Evolutionary conservation across 2,888 invertebrate genomes (phyloP), one percentile per base, ranked within the genome.

Genomic region (Leptopterna dolabrata): DNA sequence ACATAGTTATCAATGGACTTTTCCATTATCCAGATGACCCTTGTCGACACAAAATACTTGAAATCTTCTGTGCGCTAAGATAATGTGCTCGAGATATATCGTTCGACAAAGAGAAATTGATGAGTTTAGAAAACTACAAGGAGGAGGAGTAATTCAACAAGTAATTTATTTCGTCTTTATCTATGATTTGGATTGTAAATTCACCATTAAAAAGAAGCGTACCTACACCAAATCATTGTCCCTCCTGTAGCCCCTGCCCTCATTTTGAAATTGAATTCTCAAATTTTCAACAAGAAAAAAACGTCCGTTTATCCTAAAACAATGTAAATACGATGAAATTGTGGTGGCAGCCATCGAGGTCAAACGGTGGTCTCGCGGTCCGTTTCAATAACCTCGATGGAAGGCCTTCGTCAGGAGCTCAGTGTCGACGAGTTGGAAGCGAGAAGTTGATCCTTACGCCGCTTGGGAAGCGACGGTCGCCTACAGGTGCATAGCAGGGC

Each of bases 291-390:
- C n/a, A n/a, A n/a, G 11, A 78, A 78, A 45, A 78, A 78, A 78
- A 13, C 45, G 78, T 78, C 78, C 78, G 24, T 78, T 30, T 73
- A 73, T 41, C 73, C 73, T 73, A 73, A 30, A 30, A 73, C 36
- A 78, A 19, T 24, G n/a, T 16, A 19, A 45, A 24, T 78, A 24
- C 78, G 78, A 27, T 24, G 41, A 7, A 63, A 63, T 19, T 63
- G 24, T 7, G 27, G 63, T 63, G 4, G 63, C 24, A 24, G 73
- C 55, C 82, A 82, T 87, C 83, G 84, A 81, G 73, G 86, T 95
- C 95, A 96, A 94, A 97, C 97, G 91, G 97, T 97, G 92, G 97
- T 97, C 93, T 97, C 97, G 92, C 97, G 95, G 93, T 97, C 97
- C 93, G 97, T 96, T 93, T 97, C 96, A 92, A 97, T 97, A 93